Evolutionary conservation across 1,140 invertebrate genomes (phyloP).

Genomic region (Papilio polyxenes): DNA sequence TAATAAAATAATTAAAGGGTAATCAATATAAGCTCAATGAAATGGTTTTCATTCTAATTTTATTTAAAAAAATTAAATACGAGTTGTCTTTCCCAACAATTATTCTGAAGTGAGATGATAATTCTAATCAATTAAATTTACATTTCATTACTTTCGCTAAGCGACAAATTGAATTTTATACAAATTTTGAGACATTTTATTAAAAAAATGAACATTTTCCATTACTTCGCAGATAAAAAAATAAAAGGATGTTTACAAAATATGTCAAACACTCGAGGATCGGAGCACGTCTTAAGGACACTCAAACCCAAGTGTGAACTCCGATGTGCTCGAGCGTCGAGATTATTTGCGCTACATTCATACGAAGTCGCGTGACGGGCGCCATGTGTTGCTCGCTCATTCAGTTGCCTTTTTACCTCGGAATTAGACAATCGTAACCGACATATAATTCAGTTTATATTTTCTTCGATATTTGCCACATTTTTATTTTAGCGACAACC

Average conservation of each 20-base stretch:
- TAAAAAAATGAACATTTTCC: conserved; percentile 30
- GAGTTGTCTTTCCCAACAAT: not conserved
- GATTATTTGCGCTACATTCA: conserved; percentile 67
- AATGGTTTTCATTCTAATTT: not conserved
- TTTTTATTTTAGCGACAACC: no score
- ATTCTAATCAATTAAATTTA: no score
- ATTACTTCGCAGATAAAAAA: conserved; percentile 40
- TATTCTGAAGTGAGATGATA: not conserved
- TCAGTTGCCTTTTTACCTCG: conserved; percentile 34
- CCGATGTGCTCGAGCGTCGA: conserved; percentile 56
- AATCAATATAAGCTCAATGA: not conserved
- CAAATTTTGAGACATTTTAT: conserved; percentile 7
- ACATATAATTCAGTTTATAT: not conserved
- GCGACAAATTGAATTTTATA: no score
- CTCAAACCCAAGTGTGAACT: conserved; percentile 61
- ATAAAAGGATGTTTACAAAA: conserved; percentile 58
- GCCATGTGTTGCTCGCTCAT: conserved; percentile 43
- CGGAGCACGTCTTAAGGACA: conserved; percentile 52
- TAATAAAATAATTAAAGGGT: conserved; percentile 12
- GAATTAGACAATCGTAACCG: not conserved
- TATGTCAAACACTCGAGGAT: conserved; percentile 59
- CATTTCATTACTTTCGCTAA: no score
- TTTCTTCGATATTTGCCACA: not conserved
- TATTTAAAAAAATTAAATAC: not conserved
- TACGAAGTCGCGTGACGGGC: conserved; percentile 48